These are phyloP conservation scores for Carollia perspicillata DNA, from an alignment of 2,113 vertebrate species.

Conservation along the genomic window DNA sequence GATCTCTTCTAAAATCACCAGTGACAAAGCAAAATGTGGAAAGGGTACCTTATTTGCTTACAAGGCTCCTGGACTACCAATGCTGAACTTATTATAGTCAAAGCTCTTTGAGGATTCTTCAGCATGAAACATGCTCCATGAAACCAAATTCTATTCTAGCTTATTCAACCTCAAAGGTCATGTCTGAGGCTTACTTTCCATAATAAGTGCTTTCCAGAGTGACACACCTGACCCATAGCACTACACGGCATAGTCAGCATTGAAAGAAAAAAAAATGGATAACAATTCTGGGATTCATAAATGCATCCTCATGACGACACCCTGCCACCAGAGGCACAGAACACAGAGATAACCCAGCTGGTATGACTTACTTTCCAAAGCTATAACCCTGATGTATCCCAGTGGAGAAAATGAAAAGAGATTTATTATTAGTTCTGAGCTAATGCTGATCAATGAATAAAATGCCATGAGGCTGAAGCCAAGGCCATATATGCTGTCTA, in stretches of 20 bases:
- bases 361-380: conserved; percentile 70
- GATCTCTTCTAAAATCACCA: not conserved
- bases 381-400: conserved; percentile 46
- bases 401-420: conserved; percentile 32
- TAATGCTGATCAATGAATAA: conserved; percentile 42
- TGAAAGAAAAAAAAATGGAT: not conserved
- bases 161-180: not conserved
- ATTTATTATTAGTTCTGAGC: conserved; percentile 56
- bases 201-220: not conserved
- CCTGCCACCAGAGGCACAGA: conserved; percentile 15
- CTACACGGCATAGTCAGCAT: not conserved
- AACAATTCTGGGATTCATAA: conserved; percentile 52
- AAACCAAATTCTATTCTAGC: not conserved
- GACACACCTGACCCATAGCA: not conserved
- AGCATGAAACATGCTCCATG: not conserved
- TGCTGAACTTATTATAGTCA: not conserved
- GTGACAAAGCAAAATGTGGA: not conserved
- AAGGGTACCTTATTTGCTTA: not conserved
- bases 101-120: not conserved
- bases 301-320: conserved; percentile 41
- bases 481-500: not conserved
- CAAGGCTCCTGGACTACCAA: fast-evolving
- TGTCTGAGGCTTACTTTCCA: not conserved
- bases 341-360: conserved; percentile 67
- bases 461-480: not conserved